phyloP scores from a whole-genome alignment of 2,113 vertebrate species.

The Thermophis baileyi region DNA sequence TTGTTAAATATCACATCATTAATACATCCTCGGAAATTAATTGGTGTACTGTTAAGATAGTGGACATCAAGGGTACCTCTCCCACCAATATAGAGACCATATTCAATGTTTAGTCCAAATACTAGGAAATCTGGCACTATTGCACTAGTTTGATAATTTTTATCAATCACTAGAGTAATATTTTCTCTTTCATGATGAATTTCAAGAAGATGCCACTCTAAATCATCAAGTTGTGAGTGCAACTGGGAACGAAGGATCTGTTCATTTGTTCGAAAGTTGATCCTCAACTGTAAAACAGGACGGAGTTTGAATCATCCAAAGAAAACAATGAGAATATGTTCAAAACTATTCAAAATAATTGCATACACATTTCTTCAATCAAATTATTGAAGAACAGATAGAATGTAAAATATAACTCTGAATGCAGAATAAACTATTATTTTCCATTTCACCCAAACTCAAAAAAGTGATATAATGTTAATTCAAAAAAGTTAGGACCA shows the following conservation, averaged over 20 bases:
- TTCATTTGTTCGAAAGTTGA: slow-evolving; percentile 77
- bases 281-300: slow-evolving; percentile 73
- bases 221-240: slow-evolving; percentile 77
- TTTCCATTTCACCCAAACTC: neutral
- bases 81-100: slow-evolving; percentile 80
- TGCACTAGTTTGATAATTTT: slow-evolving; percentile 66
- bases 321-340: neutral
- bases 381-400: neutral
- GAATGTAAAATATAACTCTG: neutral
- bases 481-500: neutral
- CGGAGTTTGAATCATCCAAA: slow-evolving; percentile 34
- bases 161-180: slow-evolving; percentile 77
- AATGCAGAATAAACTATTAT: neutral
- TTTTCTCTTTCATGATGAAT: slow-evolving; percentile 63
- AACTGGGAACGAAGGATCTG: slow-evolving; percentile 72
- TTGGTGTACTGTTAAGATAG: slow-evolving; percentile 66
- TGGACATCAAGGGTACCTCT: slow-evolving; percentile 68
- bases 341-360: neutral
- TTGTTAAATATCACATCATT: slow-evolving; percentile 82
- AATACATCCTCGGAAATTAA: slow-evolving; percentile 81
- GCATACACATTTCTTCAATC: neutral
- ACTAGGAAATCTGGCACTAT: slow-evolving; percentile 58
- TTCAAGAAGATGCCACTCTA: slow-evolving; percentile 83
- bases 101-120: slow-evolving; percentile 68
- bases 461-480: neutral